Evolutionary conservation across 2,113 vertebrate species (phyloP).

Genomic region (Corythornis cristatus): DNA sequence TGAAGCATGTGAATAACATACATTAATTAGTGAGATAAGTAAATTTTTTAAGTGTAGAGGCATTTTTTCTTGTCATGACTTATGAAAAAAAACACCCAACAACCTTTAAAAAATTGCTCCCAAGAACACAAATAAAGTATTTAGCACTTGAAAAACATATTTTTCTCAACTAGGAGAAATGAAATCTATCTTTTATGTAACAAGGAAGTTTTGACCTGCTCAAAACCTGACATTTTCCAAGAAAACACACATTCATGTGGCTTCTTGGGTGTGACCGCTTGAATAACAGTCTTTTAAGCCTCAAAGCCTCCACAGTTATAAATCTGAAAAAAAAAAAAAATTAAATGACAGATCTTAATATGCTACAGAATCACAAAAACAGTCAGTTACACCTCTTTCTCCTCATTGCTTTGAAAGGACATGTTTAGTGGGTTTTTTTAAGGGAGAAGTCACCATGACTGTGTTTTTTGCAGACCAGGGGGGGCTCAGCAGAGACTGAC

Average conservation of each 20-base stretch:
- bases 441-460: background rate
- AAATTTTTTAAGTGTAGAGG: background rate
- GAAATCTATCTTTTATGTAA: background rate
- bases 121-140: background rate
- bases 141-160: background rate
- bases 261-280: background rate
- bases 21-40: background rate
- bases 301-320: background rate
- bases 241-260: background rate
- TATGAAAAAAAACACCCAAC: background rate
- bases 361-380: background rate
- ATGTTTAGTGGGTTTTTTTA: rapidly evolving
- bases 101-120: background rate
- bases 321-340: background rate
- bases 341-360: background rate
- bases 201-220: background rate
- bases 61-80: background rate
- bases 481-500: rapidly evolving
- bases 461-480: background rate
- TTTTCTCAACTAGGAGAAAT: background rate
- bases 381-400: background rate
- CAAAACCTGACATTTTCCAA: rapidly evolving
- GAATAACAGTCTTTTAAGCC: background rate
- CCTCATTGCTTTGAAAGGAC: background rate
- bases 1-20: background rate